Conservation (phyloP, 2,888 invertebrate genomes). For the Microctonus brassicae region DNA sequence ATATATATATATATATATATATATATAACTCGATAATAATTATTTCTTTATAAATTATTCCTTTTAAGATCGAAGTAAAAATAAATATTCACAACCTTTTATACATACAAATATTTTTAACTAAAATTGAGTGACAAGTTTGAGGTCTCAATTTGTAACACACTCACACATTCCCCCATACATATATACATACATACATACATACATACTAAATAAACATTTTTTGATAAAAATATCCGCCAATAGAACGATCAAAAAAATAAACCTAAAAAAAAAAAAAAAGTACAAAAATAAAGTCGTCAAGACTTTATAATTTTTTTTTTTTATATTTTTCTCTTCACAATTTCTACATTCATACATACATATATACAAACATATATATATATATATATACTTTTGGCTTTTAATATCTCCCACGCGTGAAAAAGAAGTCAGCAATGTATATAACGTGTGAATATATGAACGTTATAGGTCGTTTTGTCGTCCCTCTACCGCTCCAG, state of each 20-base stretch:
- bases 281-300: neutral
- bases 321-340: neutral
- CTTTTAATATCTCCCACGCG: conserved; percentile 61
- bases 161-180: neutral
- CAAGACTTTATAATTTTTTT: neutral
- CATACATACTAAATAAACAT: neutral
- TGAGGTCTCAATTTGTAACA: neutral
- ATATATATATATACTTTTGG: too few species aligned
- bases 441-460: conserved; percentile 22
- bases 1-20: too few species aligned
- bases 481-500: conserved; percentile 55
- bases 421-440: conserved; percentile 37
- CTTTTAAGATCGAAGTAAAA: neutral
- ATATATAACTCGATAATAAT: too few species aligned
- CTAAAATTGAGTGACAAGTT: neutral
- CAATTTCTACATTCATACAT: conserved; percentile 32
- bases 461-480: conserved; percentile 18
- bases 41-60: too few species aligned
- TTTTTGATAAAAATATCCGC: neutral
- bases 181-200: neutral
- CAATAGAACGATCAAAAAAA: neutral
- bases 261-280: neutral
- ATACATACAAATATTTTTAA: neutral
- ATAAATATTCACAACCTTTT: too few species aligned
- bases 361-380: conserved; percentile 44